These are phyloP conservation scores for Tortricodes alternella DNA, from an alignment of 2,888 invertebrate genomes.

Conservation along the genomic window DNA sequence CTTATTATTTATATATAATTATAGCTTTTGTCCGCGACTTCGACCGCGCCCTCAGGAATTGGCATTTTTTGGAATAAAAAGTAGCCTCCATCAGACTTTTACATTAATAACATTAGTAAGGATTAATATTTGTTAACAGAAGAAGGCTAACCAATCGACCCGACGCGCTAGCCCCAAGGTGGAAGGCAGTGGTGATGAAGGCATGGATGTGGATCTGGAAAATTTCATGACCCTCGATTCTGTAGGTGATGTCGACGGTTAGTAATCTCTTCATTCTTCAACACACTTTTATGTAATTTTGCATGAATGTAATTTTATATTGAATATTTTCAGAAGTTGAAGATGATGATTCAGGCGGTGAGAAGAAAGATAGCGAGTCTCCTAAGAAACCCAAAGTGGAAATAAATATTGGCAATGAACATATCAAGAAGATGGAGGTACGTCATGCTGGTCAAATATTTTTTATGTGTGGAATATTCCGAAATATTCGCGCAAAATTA, in stretches of 20 bases:
- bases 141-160: conserved; percentile 61
- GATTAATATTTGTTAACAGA: conserved; percentile 42
- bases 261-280: conserved; percentile 42
- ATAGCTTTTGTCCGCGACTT: too few relatives aligned
- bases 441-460: too few relatives aligned
- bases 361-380: conserved; percentile 80
- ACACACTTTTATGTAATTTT: conserved; percentile 18
- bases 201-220: conserved; percentile 89
- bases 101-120: too few relatives aligned
- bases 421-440: conserved; percentile 89
- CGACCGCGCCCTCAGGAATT: too few relatives aligned
- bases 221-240: conserved; percentile 95
- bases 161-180: conserved; percentile 79
- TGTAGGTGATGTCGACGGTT: conserved; percentile 92
- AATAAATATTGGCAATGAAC: conserved; percentile 89
- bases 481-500: too few relatives aligned
- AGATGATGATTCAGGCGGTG: conserved; percentile 82
- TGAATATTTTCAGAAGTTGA: conserved; percentile 69
- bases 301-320: not conserved
- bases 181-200: conserved; percentile 86
- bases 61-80: too few relatives aligned
- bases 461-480: too few relatives aligned
- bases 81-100: too few relatives aligned
- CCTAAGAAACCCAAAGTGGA: conserved; percentile 84
- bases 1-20: too few relatives aligned